phyloP scores from a whole-genome alignment of 2,113 vertebrate species.

The Alethe castanea region DNA sequence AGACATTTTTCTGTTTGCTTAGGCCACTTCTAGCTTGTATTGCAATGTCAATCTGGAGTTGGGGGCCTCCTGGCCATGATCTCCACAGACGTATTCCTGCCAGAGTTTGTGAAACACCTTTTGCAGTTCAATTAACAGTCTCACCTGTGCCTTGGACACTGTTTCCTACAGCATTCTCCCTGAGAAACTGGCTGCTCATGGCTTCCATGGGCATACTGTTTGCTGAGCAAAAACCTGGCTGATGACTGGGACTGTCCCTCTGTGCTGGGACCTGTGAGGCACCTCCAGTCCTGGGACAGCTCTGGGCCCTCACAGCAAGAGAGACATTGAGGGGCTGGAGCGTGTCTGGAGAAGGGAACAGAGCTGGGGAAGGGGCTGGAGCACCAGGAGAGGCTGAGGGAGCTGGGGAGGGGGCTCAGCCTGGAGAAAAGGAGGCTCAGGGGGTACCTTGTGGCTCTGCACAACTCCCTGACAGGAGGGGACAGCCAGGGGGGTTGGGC shows the following conservation, averaged over 20 bases:
- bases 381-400: too few species aligned
- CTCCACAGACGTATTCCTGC: neutral
- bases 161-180: neutral
- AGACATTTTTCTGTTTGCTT: neutral
- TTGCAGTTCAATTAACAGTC: neutral
- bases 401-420: too few species aligned
- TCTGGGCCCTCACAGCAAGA: too few species aligned
- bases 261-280: neutral
- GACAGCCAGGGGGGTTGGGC: rapidly evolving
- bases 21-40: neutral
- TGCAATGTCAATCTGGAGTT: neutral
- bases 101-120: neutral
- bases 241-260: neutral
- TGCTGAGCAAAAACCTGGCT: neutral
- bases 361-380: too few species aligned
- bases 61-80: neutral
- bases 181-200: neutral
- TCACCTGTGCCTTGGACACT: neutral
- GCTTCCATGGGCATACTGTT: neutral
- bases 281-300: neutral
- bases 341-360: too few species aligned
- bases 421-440: too few species aligned
- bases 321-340: too few species aligned
- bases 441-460: neutral
- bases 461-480: neutral